Evolutionary conservation across 2,797 vertebrate genomes (phyloP), one percentile per base, ranked within the genome.

Genomic region (Lophotriccus pileatus): DNA sequence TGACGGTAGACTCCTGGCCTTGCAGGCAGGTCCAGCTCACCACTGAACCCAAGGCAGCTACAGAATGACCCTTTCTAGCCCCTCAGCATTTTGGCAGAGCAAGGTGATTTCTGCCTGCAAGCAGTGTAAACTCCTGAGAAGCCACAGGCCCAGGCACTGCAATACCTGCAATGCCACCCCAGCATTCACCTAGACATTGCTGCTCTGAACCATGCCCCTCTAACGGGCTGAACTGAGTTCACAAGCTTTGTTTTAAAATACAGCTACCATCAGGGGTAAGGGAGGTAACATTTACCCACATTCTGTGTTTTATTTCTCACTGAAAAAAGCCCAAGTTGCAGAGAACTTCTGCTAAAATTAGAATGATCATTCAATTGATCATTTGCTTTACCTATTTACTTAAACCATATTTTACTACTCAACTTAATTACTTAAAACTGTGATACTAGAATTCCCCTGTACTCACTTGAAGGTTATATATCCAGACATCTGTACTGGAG

Each of bases 11-110:
- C 11, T 53, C 8, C 15, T 11, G 20, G 24, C 32, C 30, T 25
- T 14, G 4, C 3, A 8, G 30, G 22, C 18, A 58, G 59, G 12
- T 36, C 22, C 41, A 89, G 17, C 22, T 25, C 7, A 23, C 4
- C 28, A 13, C 41, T 16, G 12, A 75, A n/a, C 39, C 14, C 50
- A 17, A 39, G 15, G 14, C 20, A 34, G 5, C 3, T 47, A 16
- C 0, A 1, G 1, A 19, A 37, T 0, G 1, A 11, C 15, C 14
- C 32, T 53, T 52, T 13, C 14, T 19, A 62, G 9, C 7, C 73
- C 34, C 11, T 49, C 47, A 30, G 36, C 14, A 8, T 1, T 3
- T 3, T 32, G 16, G 11, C 30, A 87, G 17, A 69, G 7, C 36
- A 62, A 56, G 8, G 25, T 11, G 17, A 28, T 9, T 46, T 32